Evolutionary conservation across 1,140 invertebrate species (phyloP).

Genomic region (Brachystomella parvula): DNA sequence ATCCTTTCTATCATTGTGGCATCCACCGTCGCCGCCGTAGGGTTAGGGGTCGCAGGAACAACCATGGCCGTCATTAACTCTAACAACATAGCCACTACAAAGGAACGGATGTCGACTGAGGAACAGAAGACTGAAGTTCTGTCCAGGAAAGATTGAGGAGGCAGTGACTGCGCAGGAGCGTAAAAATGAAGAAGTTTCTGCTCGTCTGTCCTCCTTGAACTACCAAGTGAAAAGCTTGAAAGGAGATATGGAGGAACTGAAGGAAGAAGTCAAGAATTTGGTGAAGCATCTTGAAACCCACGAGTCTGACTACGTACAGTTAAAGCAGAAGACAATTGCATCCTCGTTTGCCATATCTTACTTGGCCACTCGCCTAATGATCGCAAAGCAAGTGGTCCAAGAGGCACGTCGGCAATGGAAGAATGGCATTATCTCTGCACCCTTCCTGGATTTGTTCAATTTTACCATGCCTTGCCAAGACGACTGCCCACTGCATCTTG

Average conservation of each 20-base stretch:
- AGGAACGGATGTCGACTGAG: no score
- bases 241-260: neutral
- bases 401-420: conserved; percentile 11
- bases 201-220: no score
- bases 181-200: no score
- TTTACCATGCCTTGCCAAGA: conserved; percentile 15
- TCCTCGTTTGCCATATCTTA: conserved; percentile 13
- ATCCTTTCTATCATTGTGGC: neutral
- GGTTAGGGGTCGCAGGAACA: neutral
- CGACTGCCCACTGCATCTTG: conserved; percentile 8
- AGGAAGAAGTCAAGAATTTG: neutral
- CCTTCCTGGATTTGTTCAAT: conserved; percentile 15
- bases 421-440: conserved; percentile 1
- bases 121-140: neutral
- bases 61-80: neutral
- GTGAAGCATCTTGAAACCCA: neutral
- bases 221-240: neutral
- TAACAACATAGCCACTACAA: no score
- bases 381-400: neutral
- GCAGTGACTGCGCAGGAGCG: neutral
- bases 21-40: neutral
- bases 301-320: neutral
- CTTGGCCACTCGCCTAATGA: conserved; percentile 5
- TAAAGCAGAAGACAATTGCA: no score
- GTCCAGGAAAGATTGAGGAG: neutral